Conservation (phyloP, 1,140 invertebrate genomes). For the Scylla paramamosain region DNA sequence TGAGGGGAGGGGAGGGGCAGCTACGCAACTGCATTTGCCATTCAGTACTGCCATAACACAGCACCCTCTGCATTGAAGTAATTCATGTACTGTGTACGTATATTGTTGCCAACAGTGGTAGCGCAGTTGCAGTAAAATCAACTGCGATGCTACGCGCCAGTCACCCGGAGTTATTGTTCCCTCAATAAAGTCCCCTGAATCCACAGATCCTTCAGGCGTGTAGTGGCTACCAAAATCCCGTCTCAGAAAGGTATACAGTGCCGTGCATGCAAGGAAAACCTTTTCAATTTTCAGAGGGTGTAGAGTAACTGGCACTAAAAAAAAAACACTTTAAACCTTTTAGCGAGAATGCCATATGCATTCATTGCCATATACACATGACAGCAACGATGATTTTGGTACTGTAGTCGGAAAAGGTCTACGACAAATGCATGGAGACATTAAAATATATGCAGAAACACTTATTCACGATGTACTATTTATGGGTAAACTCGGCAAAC, state of each 20-base stretch:
- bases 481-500: constrained; percentile 66
- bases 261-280: constrained; percentile 60
- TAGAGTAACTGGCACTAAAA: background rate
- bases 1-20: no score
- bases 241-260: constrained; percentile 44
- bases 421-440: constrained; percentile 59
- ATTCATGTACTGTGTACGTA: no score
- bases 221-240: constrained; percentile 49
- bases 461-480: constrained; percentile 58
- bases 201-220: constrained; percentile 58
- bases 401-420: constrained; percentile 65
- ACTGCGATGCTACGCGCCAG: constrained; percentile 56
- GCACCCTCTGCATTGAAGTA: no score
- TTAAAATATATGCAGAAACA: no score
- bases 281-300: constrained; percentile 58
- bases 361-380: constrained; percentile 60
- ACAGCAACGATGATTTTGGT: constrained; percentile 53
- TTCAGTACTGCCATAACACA: no score
- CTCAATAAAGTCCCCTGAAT: constrained; percentile 39
- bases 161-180: constrained; percentile 55
- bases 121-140: constrained; percentile 42
- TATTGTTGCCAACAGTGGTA: constrained; percentile 15
- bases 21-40: no score
- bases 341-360: constrained; percentile 57
- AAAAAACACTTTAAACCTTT: constrained; percentile 52